These are phyloP conservation scores for Climacteris rufus DNA, from an alignment of 2,113 vertebrate species.

Conservation along the genomic window DNA sequence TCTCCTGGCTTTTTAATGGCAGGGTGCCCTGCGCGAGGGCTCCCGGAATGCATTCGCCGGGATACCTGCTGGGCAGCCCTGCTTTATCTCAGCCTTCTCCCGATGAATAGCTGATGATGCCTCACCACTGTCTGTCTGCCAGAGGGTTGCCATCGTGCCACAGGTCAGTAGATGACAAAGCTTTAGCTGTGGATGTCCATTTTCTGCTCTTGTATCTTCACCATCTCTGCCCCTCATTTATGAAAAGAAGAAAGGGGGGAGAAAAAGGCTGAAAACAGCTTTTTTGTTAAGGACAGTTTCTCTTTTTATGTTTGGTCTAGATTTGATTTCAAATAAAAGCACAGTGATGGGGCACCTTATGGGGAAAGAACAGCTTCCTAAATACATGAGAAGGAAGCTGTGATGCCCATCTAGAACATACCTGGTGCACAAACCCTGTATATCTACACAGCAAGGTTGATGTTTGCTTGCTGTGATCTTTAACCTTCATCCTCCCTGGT, in stretches of 20 bases:
- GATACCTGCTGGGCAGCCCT: constrained; percentile 16
- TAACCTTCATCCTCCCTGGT: neutral
- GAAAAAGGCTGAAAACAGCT: neutral
- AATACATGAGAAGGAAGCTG: neutral
- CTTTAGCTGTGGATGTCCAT: neutral
- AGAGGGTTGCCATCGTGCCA: neutral
- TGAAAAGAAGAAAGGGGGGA: neutral
- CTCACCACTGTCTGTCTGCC: neutral
- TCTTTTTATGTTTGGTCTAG: neutral
- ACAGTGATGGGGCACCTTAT: neutral
- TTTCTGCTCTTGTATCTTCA: neutral
- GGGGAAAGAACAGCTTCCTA: neutral
- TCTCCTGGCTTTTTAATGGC: constrained; percentile 30
- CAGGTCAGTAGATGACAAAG: neutral
- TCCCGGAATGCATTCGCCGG: neutral
- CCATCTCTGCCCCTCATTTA: neutral
- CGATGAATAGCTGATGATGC: neutral
- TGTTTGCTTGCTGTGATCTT: neutral
- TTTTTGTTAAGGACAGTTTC: neutral
- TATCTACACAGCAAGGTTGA: neutral
- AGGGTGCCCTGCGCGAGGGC: neutral
- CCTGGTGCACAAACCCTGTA: accelerated
- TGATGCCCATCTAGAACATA: neutral
- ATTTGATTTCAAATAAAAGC: neutral
- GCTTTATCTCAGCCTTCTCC: neutral